Base-by-base conservation (phyloP, 2,113 vertebrate species). In the Callorhinus ursinus region DNA sequence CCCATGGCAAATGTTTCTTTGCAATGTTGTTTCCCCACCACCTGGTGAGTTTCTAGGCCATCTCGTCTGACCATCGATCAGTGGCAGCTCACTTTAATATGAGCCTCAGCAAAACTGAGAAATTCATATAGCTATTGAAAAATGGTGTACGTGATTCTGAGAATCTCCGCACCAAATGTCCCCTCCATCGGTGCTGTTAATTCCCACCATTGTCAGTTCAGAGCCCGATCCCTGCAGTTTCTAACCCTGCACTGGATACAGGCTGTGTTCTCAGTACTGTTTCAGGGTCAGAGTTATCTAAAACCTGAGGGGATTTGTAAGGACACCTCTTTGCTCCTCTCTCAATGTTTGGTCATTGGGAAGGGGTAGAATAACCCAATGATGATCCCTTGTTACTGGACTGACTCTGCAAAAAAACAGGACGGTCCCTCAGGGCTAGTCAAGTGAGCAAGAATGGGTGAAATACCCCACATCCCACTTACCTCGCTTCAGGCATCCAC, bases 401-500 rank as follows among this genome's bases (percentile, higher is more conserved):
- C 31, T 15, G 18, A 51, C 67, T 61, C 33, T 79, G 33, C 46
- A 36, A 18, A 42, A 42, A 15, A 24, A 9, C 55, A 49, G 24
- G 31, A 16, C 7, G 6, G 39, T 55, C 42, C 36, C 51, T 24
- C 6, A 3, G 31, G 61, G 31, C 55, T 19, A 53, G 31, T 84
- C 0, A 1, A 53, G 22, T 49, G 80, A 51, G 22, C 14, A 1
- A 67, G 31, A 67, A 67, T 1, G 5, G 5, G 31, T 3, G 12
- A 77, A 14, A 33, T 1, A 11, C 46, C 71, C 39, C 19, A 36
- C 28, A 24, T 2, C 67, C 26, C 81, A 92, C 99, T 99, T 87
- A 99, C 99, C 98, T 99, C 99, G 0, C 99, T 99, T 92, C n/a
- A 59, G 90, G 80, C 49, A 1, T 3, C 96, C 12, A 0, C 86